These are phyloP conservation scores for Sinocyclocheilus anophthalmus DNA, from an alignment of 2,113 vertebrate genomes.

Conservation along the genomic window DNA sequence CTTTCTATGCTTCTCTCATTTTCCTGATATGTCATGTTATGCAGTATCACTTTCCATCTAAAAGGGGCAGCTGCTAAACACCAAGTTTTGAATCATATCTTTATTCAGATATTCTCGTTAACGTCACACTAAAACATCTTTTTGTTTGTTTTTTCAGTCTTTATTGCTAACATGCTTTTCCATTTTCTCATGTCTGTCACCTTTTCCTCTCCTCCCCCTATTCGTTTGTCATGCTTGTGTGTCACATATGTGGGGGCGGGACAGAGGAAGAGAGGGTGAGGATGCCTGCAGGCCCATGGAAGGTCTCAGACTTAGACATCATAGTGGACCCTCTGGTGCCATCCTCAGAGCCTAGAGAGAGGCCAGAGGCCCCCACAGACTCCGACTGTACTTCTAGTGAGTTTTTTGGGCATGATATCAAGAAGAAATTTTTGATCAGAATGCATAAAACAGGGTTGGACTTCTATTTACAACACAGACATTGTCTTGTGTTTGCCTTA, in stretches of 20 bases:
- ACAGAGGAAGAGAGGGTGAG: slow-evolving; percentile 83
- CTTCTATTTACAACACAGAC: too few relatives aligned
- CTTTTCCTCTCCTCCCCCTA: slow-evolving; percentile 53
- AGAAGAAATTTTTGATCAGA: slow-evolving; percentile 34
- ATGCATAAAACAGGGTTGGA: too few relatives aligned
- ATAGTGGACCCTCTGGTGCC: slow-evolving; percentile 84
- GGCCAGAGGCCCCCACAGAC: slow-evolving; percentile 77
- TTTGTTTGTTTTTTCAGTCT: slow-evolving; percentile 47
- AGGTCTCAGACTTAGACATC: slow-evolving; percentile 94
- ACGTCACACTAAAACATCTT: slow-evolving; percentile 31
- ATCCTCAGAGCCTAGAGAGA: slow-evolving; percentile 72
- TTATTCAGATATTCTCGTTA: neutral
- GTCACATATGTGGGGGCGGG: slow-evolving; percentile 65
- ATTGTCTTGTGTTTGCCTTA: too few relatives aligned
- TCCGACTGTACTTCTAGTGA: slow-evolving; percentile 85
- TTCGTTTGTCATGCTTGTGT: slow-evolving; percentile 72
- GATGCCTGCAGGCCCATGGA: slow-evolving; percentile 87
- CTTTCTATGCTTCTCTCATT: neutral
- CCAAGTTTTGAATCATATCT: slow-evolving; percentile 1
- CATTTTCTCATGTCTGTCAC: slow-evolving; percentile 63
- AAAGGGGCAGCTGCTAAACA: slow-evolving; percentile 4
- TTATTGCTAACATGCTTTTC: slow-evolving; percentile 56
- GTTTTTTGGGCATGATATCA: slow-evolving; percentile 70
- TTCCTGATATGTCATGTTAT: neutral
- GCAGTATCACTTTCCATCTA: slow-evolving; percentile 15